Conservation (phyloP, 1,140 invertebrate genomes). For the Papilio machaon region DNA sequence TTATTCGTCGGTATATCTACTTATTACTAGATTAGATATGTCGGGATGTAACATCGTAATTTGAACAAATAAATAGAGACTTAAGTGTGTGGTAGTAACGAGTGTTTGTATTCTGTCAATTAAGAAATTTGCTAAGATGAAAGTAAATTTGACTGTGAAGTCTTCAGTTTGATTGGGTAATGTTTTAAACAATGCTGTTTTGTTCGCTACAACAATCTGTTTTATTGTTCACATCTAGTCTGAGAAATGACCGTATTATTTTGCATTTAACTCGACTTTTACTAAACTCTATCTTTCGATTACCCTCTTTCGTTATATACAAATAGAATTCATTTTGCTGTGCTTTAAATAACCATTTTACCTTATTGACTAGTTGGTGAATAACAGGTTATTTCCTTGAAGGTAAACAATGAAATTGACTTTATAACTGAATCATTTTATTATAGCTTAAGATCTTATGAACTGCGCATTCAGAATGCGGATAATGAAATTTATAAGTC, state of each 20-base stretch:
- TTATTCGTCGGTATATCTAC: too few relatives aligned
- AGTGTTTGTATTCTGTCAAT: background rate
- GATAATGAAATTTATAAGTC: background rate
- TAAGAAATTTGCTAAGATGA: background rate
- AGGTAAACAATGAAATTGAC: conserved; percentile 19
- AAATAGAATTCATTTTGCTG: background rate
- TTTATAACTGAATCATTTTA: conserved; percentile 15
- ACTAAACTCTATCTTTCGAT: background rate
- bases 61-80: too few relatives aligned
- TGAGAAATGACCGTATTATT: conserved; percentile 36
- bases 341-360: conserved; percentile 1
- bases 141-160: conserved; percentile 29
- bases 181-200: conserved; percentile 31
- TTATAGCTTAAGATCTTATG: background rate
- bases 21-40: too few relatives aligned
- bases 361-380: conserved; percentile 8
- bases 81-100: too few relatives aligned
- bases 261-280: conserved; percentile 29
- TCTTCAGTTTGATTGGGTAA: conserved; percentile 33
- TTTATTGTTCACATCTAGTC: conserved; percentile 25
- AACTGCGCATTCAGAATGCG: conserved; percentile 19
- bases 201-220: conserved; percentile 27
- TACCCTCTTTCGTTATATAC: background rate
- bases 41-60: too few relatives aligned
- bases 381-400: conserved; percentile 23